phyloP scores from a whole-genome alignment of 2,797 vertebrate genomes.

The Cossypha polioptera region DNA sequence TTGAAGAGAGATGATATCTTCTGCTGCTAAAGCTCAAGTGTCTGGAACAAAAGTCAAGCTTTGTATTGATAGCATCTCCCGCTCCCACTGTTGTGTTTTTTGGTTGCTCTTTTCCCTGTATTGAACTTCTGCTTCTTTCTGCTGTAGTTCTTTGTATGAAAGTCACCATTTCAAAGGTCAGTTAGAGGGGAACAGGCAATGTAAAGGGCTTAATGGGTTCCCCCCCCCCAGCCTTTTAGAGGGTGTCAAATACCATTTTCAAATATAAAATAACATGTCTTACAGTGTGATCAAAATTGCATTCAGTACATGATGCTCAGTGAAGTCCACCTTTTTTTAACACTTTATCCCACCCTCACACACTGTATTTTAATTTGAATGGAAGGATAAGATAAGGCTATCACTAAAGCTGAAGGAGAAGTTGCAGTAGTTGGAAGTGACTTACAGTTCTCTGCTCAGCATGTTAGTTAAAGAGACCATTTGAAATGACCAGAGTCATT shows the following conservation, averaged over 20 bases:
- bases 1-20: neutral
- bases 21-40: neutral
- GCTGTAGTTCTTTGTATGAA: neutral
- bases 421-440: neutral
- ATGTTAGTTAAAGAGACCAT: neutral
- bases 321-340: neutral
- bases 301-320: neutral
- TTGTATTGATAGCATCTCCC: neutral
- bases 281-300: neutral
- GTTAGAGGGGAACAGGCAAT: neutral
- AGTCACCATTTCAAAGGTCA: neutral
- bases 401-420: neutral
- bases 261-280: neutral
- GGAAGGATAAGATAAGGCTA: neutral
- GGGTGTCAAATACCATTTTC: neutral
- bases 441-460: neutral
- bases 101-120: neutral
- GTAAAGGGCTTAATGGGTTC: neutral
- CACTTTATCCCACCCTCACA: neutral
- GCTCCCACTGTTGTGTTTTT: neutral
- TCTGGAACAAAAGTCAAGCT: neutral
- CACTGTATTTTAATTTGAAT: neutral
- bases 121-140: neutral
- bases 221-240: neutral
- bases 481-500: neutral